These are phyloP conservation scores for Patella vulgata DNA, from an alignment of 1,140 invertebrate species.

Conservation along the genomic window DNA sequence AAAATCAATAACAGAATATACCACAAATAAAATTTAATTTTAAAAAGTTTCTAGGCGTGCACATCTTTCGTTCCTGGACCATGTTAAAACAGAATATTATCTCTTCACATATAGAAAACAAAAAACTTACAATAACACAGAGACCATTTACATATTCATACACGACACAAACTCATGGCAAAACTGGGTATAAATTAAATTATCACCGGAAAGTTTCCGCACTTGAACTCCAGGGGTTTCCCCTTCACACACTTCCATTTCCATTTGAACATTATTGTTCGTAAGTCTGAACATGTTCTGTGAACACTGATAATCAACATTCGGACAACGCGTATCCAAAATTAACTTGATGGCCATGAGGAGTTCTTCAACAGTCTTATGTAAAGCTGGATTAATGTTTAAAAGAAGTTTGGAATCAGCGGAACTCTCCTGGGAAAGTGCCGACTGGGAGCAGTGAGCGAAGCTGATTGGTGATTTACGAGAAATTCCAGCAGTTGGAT, in stretches of 20 bases:
- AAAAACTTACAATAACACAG: too few relatives aligned
- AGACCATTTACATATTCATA: slow-evolving; percentile 67
- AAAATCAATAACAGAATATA: too few relatives aligned
- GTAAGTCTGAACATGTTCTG: slow-evolving; percentile 72
- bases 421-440: slow-evolving; percentile 4
- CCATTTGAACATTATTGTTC: slow-evolving; percentile 87
- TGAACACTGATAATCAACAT: slow-evolving; percentile 64
- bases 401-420: slow-evolving; percentile 29
- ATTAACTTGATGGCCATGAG: slow-evolving; percentile 83
- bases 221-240: slow-evolving; percentile 84
- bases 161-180: slow-evolving; percentile 91
- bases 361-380: slow-evolving; percentile 71
- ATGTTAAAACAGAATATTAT: too few relatives aligned
- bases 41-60: too few relatives aligned
- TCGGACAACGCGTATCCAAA: slow-evolving; percentile 80
- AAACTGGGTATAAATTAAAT: slow-evolving; percentile 87
- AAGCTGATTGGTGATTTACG: slow-evolving; percentile 1
- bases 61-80: too few relatives aligned
- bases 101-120: too few relatives aligned
- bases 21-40: too few relatives aligned
- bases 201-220: slow-evolving; percentile 90
- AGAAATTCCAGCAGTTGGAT: too few relatives aligned
- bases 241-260: slow-evolving; percentile 78
- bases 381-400: slow-evolving; percentile 41
- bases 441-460: background rate